Percentiles rank a stretch among this genome's conserved stretches.
These are phyloP conservation scores for Calosoma granatense DNA, from an alignment of 1,140 invertebrate species.

Conservation along the genomic window DNA sequence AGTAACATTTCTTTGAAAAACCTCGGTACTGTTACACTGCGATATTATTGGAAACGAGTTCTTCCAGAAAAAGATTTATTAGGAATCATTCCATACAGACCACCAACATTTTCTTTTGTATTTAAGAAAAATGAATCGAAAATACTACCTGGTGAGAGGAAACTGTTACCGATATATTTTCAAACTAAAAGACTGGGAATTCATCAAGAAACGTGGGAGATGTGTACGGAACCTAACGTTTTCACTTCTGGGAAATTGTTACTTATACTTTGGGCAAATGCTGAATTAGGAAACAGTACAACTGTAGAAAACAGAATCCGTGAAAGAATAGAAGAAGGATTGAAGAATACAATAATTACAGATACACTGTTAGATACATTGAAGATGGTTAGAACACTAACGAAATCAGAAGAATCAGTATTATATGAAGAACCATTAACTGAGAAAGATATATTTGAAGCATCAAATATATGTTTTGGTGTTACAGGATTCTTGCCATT, in stretches of 20 bases:
- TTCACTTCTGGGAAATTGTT: conserved; percentile 24
- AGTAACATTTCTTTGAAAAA: conserved; percentile 32
- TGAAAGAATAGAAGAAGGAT: neutral
- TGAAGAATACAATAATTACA: neutral
- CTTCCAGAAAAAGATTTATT: neutral
- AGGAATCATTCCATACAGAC: neutral
- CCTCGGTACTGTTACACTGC: conserved; percentile 31
- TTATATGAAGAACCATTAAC: neutral
- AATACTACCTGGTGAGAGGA: conserved; percentile 24
- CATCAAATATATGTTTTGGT: too few species aligned
- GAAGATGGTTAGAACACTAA: neutral
- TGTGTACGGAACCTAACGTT: conserved; percentile 23
- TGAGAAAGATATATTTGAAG: neutral
- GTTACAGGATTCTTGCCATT: neutral
- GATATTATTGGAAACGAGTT: conserved; percentile 36
- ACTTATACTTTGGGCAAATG: neutral
- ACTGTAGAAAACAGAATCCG: neutral
- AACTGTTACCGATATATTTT: conserved; percentile 23
- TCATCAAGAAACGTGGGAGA: conserved; percentile 23
- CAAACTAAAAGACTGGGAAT: conserved; percentile 8
- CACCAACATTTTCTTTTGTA: conserved; percentile 19
- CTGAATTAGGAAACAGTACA: conserved; percentile 13
- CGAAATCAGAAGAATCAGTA: neutral
- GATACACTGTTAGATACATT: neutral
- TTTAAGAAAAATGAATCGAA: conserved; percentile 28